Evolutionary conservation across 2,113 vertebrate species (phyloP).

Genomic region (Vanacampus margaritifer): DNA sequence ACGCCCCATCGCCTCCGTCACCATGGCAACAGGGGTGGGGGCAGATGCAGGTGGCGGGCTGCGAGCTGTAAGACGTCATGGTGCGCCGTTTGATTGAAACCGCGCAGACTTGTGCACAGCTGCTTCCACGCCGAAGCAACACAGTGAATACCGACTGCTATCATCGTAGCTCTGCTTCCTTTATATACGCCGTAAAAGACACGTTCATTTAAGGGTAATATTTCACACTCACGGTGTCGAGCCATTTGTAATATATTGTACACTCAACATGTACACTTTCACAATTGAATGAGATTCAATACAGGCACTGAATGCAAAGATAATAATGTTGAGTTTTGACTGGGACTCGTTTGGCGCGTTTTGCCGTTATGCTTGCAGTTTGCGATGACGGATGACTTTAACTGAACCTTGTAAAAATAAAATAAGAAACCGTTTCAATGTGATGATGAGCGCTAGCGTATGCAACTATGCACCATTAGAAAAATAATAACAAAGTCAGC

Average conservation of each 20-base stretch:
- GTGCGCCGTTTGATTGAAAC: slow-evolving; percentile 65
- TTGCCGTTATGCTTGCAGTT: background rate
- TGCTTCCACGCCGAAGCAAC: slow-evolving; percentile 19
- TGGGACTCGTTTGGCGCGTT: background rate
- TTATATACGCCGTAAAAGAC: background rate
- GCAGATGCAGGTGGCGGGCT: slow-evolving; percentile 66
- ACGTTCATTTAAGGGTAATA: background rate
- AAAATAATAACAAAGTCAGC: too few species aligned
- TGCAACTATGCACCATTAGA: too few species aligned
- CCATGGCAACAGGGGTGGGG: slow-evolving; percentile 71
- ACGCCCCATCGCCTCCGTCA: slow-evolving; percentile 59
- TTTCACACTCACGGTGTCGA: background rate
- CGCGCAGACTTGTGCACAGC: slow-evolving; percentile 28
- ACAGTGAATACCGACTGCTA: slow-evolving; percentile 16
- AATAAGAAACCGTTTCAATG: too few species aligned
- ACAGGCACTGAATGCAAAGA: background rate
- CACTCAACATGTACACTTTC: background rate
- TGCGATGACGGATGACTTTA: background rate
- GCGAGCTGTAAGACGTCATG: slow-evolving; percentile 58
- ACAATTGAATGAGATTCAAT: background rate
- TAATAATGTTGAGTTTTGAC: background rate
- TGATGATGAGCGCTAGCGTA: too few species aligned
- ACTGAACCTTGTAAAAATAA: background rate
- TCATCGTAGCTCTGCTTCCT: slow-evolving; percentile 16
- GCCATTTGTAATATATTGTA: background rate